A percentile compares a stretch with the other conserved stretches of the same genome.
These are phyloP conservation scores for Apogon talboti DNA, from an alignment of 2,797 vertebrate genomes.

Conservation along the genomic window DNA sequence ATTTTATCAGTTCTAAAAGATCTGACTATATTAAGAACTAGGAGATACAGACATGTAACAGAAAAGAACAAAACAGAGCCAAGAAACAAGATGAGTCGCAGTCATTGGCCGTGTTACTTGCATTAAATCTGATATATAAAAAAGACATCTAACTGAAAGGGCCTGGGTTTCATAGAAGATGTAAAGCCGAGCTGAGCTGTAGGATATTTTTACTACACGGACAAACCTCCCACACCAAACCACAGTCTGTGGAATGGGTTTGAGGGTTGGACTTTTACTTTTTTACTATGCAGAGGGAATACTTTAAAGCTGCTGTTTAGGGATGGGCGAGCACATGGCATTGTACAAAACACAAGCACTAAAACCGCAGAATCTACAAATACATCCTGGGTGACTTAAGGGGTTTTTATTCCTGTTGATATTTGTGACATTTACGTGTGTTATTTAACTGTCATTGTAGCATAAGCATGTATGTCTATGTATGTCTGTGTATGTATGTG, in stretches of 20 bases:
- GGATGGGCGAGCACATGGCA: slow-evolving; percentile 49
- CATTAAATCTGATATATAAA: slow-evolving; percentile 9
- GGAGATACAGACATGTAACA: neutral
- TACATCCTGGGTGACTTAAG: slow-evolving; percentile 38
- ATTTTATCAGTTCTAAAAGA: slow-evolving; percentile 3
- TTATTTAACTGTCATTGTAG: slow-evolving; percentile 58
- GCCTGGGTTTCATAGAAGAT: slow-evolving; percentile 9
- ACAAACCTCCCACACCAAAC: slow-evolving; percentile 73
- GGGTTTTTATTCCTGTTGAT: slow-evolving; percentile 24
- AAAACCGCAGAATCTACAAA: slow-evolving; percentile 70
- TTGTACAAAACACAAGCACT: slow-evolving; percentile 65
- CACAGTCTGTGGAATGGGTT: slow-evolving; percentile 70
- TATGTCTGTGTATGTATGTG: slow-evolving; percentile 13
- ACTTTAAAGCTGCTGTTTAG: slow-evolving; percentile 48
- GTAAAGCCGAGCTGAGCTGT: slow-evolving; percentile 31
- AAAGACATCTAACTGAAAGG: neutral
- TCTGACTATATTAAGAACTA: neutral
- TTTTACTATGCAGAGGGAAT: slow-evolving; percentile 49
- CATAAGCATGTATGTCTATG: neutral
- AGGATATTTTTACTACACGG: slow-evolving; percentile 77
- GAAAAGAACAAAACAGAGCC: neutral
- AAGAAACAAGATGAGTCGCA: neutral
- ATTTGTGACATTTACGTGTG: slow-evolving; percentile 42
- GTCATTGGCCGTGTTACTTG: neutral
- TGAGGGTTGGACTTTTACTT: slow-evolving; percentile 47